These are phyloP conservation scores for Miniopterus natalensis DNA, from an alignment of 2,113 vertebrate genomes.

Conservation along the genomic window DNA sequence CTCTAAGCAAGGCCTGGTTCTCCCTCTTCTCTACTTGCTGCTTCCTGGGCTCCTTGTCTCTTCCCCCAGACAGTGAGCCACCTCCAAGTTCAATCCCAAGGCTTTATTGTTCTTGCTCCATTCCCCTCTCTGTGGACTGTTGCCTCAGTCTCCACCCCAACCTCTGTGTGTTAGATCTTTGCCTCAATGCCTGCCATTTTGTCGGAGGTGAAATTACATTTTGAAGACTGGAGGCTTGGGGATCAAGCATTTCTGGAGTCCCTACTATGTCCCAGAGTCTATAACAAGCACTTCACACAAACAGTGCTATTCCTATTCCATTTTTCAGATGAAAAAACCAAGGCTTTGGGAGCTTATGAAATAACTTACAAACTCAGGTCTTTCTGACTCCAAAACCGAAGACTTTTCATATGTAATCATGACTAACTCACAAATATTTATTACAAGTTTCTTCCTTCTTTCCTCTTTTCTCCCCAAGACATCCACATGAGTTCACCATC, in stretches of 20 bases:
- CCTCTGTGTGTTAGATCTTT: neutral
- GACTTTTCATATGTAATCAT: neutral
- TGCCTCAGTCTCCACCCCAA: neutral
- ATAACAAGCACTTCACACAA: neutral
- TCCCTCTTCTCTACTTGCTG: neutral
- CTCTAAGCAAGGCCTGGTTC: neutral
- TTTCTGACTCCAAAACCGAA: neutral
- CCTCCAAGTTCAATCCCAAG: neutral
- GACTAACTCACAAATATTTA: neutral
- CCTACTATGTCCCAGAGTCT: neutral
- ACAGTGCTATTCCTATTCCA: neutral
- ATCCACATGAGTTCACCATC: neutral
- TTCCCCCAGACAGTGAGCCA: neutral
- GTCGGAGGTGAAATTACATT: neutral
- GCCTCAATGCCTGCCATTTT: neutral
- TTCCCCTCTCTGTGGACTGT: neutral
- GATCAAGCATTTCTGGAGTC: neutral
- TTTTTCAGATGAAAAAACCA: constrained; percentile 22
- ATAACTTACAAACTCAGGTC: neutral
- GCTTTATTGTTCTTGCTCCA: neutral
- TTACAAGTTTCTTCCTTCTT: neutral
- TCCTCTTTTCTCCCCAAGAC: neutral
- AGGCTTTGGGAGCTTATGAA: constrained; percentile 5
- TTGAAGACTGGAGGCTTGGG: neutral
- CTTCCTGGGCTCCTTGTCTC: neutral